A percentile compares a stretch with the other conserved stretches of the same genome.
These are phyloP conservation scores for Pachypanchax playfairii DNA, from an alignment of 2,113 vertebrate species.

Conservation along the genomic window DNA sequence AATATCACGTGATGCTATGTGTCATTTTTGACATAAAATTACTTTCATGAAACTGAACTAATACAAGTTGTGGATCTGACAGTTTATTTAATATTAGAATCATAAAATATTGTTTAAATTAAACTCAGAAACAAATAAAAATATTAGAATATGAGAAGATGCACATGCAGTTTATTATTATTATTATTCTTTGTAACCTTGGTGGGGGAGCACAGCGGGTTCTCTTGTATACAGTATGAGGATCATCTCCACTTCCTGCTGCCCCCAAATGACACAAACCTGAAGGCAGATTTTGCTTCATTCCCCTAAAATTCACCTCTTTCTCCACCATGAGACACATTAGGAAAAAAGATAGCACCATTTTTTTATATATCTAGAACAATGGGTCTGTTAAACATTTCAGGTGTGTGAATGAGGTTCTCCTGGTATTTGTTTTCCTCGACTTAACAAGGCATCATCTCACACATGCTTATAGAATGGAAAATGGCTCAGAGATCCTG, in stretches of 20 bases:
- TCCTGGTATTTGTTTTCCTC: conserved; percentile 69
- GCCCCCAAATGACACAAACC: conserved; percentile 39
- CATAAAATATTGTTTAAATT: too few relatives aligned
- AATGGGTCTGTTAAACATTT: conserved; percentile 49
- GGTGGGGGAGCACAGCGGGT: conserved; percentile 65
- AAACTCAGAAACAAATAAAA: too few relatives aligned
- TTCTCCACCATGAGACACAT: conserved; percentile 32
- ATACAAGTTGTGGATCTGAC: too few relatives aligned
- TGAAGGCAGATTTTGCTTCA: conserved; percentile 40
- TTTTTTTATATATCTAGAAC: conserved; percentile 52
- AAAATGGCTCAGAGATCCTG: conserved; percentile 54
- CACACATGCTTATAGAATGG: conserved; percentile 60
- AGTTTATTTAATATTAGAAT: too few relatives aligned
- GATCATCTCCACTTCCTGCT: conserved; percentile 64
- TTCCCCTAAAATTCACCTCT: conserved; percentile 25
- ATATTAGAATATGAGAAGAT: too few relatives aligned
- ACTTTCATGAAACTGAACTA: too few relatives aligned
- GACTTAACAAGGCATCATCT: conserved; percentile 71
- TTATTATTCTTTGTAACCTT: conserved; percentile 42
- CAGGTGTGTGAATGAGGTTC: conserved; percentile 57
- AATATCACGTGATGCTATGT: too few relatives aligned
- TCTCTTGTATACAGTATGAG: conserved; percentile 45
- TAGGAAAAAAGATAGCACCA: conserved; percentile 31
- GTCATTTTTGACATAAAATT: too few relatives aligned
- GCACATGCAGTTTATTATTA: too few relatives aligned